phyloP scores from a whole-genome alignment of 1,140 invertebrate species.

The Yoshiicerus persimilis region DNA sequence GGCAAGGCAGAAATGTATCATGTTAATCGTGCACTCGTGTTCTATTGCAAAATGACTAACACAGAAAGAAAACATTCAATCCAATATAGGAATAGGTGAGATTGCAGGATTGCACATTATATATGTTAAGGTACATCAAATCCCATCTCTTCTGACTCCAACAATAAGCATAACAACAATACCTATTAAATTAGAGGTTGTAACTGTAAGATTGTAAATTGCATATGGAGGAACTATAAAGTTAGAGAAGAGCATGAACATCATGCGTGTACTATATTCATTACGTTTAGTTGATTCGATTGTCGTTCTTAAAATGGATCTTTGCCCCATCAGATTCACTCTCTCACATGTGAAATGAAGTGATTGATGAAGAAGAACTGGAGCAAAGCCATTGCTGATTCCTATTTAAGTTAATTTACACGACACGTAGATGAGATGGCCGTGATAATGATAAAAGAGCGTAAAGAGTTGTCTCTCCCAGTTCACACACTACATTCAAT shows the following conservation, averaged over 20 bases:
- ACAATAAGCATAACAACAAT: neutral
- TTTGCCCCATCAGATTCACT: neutral
- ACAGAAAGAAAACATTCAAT: too few relatives aligned
- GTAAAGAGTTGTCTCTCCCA: neutral
- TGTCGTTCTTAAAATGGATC: neutral
- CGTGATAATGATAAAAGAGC: neutral
- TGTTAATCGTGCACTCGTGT: neutral
- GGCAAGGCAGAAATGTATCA: neutral
- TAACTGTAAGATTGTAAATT: too few relatives aligned
- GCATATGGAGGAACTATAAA: too few relatives aligned
- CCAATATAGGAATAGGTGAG: too few relatives aligned
- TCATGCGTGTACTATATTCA: neutral
- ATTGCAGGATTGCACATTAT: too few relatives aligned
- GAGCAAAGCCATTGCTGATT: neutral
- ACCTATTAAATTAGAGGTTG: neutral
- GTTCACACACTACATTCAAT: neutral
- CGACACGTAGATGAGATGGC: neutral
- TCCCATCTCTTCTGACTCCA: neutral
- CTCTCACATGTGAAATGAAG: neutral
- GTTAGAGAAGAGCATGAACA: neutral
- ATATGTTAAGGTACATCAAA: neutral
- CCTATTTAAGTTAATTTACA: neutral
- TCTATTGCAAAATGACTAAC: neutral
- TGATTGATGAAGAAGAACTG: slow-evolving; percentile 16
- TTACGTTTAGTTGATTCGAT: neutral